These are phyloP conservation scores for Micrastur ruficollis DNA, from an alignment of 2,797 vertebrate genomes.

Conservation along the genomic window DNA sequence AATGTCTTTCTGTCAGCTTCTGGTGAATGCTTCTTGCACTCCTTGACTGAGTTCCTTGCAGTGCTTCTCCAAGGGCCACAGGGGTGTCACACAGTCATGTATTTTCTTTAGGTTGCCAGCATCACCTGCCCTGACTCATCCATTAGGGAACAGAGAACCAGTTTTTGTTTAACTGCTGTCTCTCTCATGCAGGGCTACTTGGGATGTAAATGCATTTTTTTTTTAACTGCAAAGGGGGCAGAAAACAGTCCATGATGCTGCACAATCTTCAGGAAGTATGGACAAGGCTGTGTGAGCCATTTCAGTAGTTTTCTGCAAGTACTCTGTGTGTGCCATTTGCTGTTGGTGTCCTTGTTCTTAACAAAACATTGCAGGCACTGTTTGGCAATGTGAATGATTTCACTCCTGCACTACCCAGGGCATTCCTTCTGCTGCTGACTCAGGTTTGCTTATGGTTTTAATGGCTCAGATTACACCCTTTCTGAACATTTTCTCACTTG, in stretches of 20 bases:
- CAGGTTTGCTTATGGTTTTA: not conserved
- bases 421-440: not conserved
- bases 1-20: conserved; percentile 2
- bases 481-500: not conserved
- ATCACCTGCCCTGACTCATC: not conserved
- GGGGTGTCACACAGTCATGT: not conserved
- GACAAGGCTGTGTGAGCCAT: not conserved
- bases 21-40: not conserved
- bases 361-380: not conserved
- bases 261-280: not conserved
- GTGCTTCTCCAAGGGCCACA: not conserved
- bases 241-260: not conserved
- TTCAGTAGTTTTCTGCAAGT: not conserved
- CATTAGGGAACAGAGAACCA: not conserved
- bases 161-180: not conserved
- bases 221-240: not conserved
- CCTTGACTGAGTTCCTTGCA: not conserved
- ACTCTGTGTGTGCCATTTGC: not conserved
- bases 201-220: not conserved
- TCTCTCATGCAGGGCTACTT: not conserved
- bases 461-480: not conserved
- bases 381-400: not conserved
- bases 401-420: not conserved
- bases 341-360: not conserved
- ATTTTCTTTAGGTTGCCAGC: not conserved